Conservation (phyloP, 2,797 vertebrate genomes). For the Anguilla marmorata region DNA sequence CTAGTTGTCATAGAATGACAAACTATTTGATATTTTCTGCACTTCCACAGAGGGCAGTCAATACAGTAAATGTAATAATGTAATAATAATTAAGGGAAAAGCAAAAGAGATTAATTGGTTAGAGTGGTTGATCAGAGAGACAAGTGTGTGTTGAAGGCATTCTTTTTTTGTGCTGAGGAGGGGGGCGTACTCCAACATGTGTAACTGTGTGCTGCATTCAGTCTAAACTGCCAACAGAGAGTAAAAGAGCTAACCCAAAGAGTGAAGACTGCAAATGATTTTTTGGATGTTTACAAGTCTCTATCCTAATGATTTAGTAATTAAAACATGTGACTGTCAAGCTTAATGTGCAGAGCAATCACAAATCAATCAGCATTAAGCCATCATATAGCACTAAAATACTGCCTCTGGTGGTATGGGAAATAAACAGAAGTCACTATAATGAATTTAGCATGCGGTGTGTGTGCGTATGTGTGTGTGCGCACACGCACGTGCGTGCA, state of each 20-base stretch:
- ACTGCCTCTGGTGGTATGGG: neutral
- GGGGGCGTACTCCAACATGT: neutral
- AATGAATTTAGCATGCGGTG: neutral
- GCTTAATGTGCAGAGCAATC: neutral
- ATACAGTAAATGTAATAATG: no score
- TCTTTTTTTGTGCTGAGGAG: neutral
- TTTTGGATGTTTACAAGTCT: neutral
- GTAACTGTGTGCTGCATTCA: neutral
- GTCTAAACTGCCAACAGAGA: neutral
- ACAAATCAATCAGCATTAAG: neutral
- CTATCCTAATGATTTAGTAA: neutral
- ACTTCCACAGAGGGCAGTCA: no score
- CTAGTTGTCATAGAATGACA: neutral
- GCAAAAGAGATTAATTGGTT: constrained; percentile 8
- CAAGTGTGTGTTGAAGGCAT: neutral
- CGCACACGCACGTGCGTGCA: neutral
- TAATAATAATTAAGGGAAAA: no score
- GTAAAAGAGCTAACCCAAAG: neutral
- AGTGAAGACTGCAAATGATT: neutral
- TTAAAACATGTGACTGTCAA: neutral
- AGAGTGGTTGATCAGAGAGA: constrained; percentile 29
- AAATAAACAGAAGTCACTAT: neutral
- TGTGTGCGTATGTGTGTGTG: neutral
- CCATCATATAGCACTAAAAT: neutral
- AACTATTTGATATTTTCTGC: no score